Evolutionary conservation across 1,140 invertebrate species (phyloP).

Genomic region (Acyrthosiphon pisum): DNA sequence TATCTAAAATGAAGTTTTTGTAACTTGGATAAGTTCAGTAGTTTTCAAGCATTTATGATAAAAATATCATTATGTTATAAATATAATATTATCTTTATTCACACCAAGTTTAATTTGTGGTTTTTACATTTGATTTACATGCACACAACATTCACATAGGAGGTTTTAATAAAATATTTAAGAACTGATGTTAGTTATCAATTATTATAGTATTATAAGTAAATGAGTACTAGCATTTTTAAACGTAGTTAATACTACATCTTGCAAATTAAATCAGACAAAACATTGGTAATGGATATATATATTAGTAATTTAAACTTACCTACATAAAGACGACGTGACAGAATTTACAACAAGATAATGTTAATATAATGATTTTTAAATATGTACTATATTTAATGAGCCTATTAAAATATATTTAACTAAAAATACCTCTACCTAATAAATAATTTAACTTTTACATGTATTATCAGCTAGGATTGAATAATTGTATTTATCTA

Average conservation of each 20-base stretch:
- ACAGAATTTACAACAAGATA: not conserved
- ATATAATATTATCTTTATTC: not conserved
- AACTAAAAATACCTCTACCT: not conserved
- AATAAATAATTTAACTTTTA: not conserved
- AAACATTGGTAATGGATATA: not conserved
- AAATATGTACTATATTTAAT: not conserved
- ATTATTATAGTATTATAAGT: not conserved
- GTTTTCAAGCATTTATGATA: not conserved
- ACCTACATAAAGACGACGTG: conserved; percentile 27
- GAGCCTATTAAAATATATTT: not conserved
- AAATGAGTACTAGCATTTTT: not conserved
- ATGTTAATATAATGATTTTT: not conserved
- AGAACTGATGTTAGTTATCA: not conserved
- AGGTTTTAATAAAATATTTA: not conserved
- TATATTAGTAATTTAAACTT: not conserved
- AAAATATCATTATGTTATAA: not conserved
- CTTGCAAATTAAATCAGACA: not conserved
- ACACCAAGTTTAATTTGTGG: not conserved
- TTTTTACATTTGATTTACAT: not conserved
- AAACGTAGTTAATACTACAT: not conserved
- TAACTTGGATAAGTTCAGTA: not conserved
- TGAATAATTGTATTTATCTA: conserved; percentile 2
- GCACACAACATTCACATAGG: not conserved
- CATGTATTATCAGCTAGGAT: not conserved
- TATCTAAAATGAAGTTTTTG: not conserved